Evolutionary conservation across 2,888 invertebrate species (phyloP).

Genomic region (Harmothoe impar): DNA sequence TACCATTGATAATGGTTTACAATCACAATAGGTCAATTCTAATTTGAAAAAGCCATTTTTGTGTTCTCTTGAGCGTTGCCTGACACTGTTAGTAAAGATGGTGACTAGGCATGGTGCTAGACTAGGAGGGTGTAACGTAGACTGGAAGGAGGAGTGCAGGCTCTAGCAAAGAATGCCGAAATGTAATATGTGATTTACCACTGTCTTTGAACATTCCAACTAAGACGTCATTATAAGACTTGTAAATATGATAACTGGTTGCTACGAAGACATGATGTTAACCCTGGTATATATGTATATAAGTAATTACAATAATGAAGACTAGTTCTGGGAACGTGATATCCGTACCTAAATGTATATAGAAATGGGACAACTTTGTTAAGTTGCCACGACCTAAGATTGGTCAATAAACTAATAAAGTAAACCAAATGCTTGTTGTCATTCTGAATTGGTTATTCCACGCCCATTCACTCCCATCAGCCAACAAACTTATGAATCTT

Average conservation of each 20-base stretch:
- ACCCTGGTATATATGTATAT: not conserved
- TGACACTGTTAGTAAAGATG: not conserved
- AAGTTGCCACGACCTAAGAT: not conserved
- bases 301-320: not conserved
- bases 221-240: not conserved
- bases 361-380: not conserved
- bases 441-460: too few relatives aligned
- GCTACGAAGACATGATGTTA: not conserved
- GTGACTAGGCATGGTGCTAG: not conserved
- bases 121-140: not conserved
- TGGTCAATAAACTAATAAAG: constrained; percentile 38
- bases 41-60: not conserved
- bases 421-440: not conserved
- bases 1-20: too few relatives aligned
- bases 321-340: not conserved
- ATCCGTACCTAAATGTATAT: not conserved
- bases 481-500: too few relatives aligned
- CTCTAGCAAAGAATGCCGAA: not conserved
- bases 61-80: not conserved
- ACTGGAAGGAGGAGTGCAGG: not conserved
- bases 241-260: not conserved
- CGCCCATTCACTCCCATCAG: too few relatives aligned
- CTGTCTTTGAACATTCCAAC: constrained; percentile 1
- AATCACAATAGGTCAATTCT: too few relatives aligned
- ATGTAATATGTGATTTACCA: not conserved